Conservation (phyloP, 1,140 invertebrate species). For the Lordiphosa clarofinis region DNA sequence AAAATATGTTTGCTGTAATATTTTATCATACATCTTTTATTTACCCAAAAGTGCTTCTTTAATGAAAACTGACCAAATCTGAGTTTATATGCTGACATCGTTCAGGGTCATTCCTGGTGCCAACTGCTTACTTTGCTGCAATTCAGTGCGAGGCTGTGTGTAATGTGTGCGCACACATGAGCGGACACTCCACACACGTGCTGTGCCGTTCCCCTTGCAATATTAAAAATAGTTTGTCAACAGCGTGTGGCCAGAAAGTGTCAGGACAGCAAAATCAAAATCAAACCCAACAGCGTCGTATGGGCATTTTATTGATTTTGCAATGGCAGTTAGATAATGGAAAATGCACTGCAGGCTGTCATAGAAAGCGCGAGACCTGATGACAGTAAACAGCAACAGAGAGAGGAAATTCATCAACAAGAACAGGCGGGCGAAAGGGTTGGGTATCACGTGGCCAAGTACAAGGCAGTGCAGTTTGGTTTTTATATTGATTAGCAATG, state of each 20-base stretch:
- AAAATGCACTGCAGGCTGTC: constrained; percentile 30
- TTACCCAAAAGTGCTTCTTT: too few relatives aligned
- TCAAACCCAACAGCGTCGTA: constrained; percentile 20
- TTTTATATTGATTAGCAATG: constrained; percentile 33
- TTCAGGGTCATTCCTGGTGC: too few relatives aligned
- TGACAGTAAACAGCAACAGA: constrained; percentile 10
- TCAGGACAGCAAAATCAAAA: constrained; percentile 32
- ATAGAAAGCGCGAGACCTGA: constrained; percentile 1
- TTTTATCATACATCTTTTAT: too few relatives aligned
- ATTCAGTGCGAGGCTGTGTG: constrained; percentile 49
- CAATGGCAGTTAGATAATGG: constrained; percentile 46
- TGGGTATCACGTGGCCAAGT: constrained; percentile 2
- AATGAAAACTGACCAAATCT: too few relatives aligned
- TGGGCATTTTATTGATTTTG: constrained; percentile 60
- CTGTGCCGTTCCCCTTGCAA: constrained; percentile 44
- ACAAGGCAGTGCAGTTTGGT: constrained; percentile 10
- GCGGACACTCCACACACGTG: not conserved
- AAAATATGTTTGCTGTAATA: too few relatives aligned
- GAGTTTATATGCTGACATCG: too few relatives aligned
- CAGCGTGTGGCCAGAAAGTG: constrained; percentile 66
- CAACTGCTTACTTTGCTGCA: constrained; percentile 1
- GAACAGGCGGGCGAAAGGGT: too few relatives aligned
- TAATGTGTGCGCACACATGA: constrained; percentile 25
- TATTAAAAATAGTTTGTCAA: constrained; percentile 72
- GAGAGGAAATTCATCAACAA: constrained; percentile 24